Evolutionary conservation across 2,113 vertebrate genomes (phyloP).

Genomic region (Pholis gunnellus): DNA sequence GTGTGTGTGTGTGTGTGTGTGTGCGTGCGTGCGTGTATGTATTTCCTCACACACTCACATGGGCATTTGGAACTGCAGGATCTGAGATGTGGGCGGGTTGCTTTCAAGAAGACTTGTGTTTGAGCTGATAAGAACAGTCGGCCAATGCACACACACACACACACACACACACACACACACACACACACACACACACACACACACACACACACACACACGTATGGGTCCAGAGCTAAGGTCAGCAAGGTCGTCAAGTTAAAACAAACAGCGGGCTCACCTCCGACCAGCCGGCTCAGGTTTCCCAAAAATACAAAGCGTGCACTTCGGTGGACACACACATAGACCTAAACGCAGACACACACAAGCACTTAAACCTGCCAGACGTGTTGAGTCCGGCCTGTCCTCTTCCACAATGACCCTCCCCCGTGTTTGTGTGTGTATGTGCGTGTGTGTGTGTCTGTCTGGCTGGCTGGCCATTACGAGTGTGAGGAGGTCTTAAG

Average conservation of each 20-base stretch:
- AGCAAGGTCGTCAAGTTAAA: conserved; percentile 62
- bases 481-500: conserved; percentile 70
- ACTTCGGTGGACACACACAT: conserved; percentile 23
- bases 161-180: neutral
- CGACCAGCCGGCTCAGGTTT: conserved; percentile 72
- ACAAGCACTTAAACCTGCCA: conserved; percentile 50
- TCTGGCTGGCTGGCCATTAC: conserved; percentile 66
- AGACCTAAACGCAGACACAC: conserved; percentile 35
- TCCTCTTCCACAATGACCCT: conserved; percentile 66
- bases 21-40: neutral
- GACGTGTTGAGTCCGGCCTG: conserved; percentile 77
- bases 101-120: conserved; percentile 6
- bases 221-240: conserved; percentile 56
- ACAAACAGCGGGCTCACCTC: conserved; percentile 61
- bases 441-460: conserved; percentile 53
- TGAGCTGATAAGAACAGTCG: conserved; percentile 50
- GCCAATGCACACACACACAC: neutral
- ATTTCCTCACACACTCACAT: accelerated
- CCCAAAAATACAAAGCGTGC: conserved; percentile 43
- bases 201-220: no score
- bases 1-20: neutral
- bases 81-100: conserved; percentile 8
- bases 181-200: neutral
- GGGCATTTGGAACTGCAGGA: conserved; percentile 17
- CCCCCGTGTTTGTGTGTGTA: conserved; percentile 63